A percentile compares a stretch with the other conserved stretches of the same genome.
phyloP scores from a whole-genome alignment of 2,113 vertebrate genomes.

The Callipepla squamata region DNA sequence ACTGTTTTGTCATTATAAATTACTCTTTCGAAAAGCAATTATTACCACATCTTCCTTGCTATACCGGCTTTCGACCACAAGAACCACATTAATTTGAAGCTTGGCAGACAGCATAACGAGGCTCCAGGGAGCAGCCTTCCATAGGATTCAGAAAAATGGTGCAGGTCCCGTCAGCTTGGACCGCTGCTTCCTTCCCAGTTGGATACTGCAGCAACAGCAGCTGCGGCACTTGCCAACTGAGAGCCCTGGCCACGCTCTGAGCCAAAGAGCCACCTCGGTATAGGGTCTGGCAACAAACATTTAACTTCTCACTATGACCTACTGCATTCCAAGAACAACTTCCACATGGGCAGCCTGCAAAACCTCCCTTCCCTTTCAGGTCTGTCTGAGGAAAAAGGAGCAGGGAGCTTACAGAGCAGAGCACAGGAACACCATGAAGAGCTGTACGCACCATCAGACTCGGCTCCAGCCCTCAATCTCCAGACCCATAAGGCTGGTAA shows the following conservation, averaged over 20 bases:
- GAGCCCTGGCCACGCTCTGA: neutral
- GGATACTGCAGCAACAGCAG: neutral
- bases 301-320: neutral
- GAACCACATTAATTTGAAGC: conserved; percentile 62
- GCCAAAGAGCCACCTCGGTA: neutral
- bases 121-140: conserved; percentile 26
- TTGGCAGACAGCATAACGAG: conserved; percentile 39
- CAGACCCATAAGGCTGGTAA: neutral
- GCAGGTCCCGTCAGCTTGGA: neutral
- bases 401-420: neutral
- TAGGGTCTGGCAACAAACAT: accelerated
- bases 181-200: neutral
- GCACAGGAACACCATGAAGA: neutral
- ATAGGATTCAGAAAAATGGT: conserved; percentile 13
- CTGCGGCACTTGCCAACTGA: neutral
- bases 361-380: neutral
- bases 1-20: conserved; percentile 56
- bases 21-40: conserved; percentile 49
- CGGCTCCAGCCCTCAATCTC: neutral
- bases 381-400: neutral
- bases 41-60: conserved; percentile 57
- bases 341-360: neutral
- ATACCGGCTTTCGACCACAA: conserved; percentile 57
- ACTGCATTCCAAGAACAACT: neutral
- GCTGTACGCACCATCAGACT: neutral